Conservation (phyloP, 1,140 invertebrate genomes). For the Drosophila quadrilineata region DNA sequence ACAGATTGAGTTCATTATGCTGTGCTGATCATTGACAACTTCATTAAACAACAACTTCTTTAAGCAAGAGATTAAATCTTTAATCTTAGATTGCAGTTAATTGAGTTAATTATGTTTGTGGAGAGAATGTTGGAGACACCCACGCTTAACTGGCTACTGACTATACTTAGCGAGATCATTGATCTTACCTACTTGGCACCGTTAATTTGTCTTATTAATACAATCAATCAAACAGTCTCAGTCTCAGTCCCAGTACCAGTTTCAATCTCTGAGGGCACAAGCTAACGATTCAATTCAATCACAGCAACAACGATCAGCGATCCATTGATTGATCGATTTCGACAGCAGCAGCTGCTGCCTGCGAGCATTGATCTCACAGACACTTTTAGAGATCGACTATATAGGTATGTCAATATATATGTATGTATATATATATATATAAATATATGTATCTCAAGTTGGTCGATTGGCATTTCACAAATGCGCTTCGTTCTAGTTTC, state of each 20-base stretch:
- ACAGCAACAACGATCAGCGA: too few species aligned
- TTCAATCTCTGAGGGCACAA: too few species aligned
- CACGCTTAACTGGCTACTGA: constrained; percentile 22
- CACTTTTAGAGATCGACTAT: background rate
- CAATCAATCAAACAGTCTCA: constrained; percentile 69
- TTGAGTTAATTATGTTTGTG: too few species aligned
- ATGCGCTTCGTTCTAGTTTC: constrained; percentile 72
- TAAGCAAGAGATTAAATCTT: background rate
- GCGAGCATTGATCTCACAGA: constrained; percentile 63
- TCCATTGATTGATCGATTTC: too few species aligned
- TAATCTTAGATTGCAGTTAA: background rate
- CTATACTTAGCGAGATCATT: constrained; percentile 54
- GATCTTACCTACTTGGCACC: constrained; percentile 75
- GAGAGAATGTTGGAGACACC: too few species aligned
- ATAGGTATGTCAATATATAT: background rate
- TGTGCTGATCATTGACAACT: too few species aligned
- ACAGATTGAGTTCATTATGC: background rate
- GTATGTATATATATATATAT: background rate
- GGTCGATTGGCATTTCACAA: constrained; percentile 69
- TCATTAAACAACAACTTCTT: too few species aligned
- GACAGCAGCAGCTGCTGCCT: constrained; percentile 65
- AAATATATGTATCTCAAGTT: constrained; percentile 8
- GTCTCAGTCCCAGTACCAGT: too few species aligned
- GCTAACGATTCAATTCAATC: constrained; percentile 49
- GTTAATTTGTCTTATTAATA: constrained; percentile 78